Percentiles rank a stretch among this genome's conserved stretches.
phyloP scores from a whole-genome alignment of 2,113 vertebrate species.

The Cochlearius cochlearius region DNA sequence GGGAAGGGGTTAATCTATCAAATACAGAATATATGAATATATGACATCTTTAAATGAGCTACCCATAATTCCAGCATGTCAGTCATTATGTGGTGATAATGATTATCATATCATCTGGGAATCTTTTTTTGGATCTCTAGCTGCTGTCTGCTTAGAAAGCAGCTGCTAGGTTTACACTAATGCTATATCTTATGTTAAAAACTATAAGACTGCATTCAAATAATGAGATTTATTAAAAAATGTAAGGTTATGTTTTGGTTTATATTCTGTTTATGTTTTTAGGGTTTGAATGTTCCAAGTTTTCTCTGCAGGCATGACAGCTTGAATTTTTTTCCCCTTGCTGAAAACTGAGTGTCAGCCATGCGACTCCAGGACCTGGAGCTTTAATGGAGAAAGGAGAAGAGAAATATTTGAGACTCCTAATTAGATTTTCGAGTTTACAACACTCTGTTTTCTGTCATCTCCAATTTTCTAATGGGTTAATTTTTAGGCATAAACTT shows the following conservation, averaged over 20 bases:
- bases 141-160: slow-evolving; percentile 10
- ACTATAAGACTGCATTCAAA: background rate
- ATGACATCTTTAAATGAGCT: background rate
- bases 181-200: background rate
- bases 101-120: slow-evolving; percentile 3
- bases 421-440: background rate
- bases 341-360: background rate
- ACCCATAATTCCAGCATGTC: background rate
- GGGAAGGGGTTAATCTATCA: slow-evolving; percentile 8
- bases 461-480: background rate
- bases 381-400: background rate
- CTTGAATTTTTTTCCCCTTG: background rate
- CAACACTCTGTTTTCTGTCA: background rate
- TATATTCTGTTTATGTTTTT: background rate
- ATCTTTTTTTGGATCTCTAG: slow-evolving; percentile 30
- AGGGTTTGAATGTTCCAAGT: background rate
- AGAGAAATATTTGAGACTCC: background rate
- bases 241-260: background rate
- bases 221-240: background rate
- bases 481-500: background rate
- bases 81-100: slow-evolving; percentile 37
- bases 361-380: background rate
- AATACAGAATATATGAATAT: background rate
- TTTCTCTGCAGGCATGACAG: background rate
- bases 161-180: background rate